Base-by-base conservation (phyloP, 2,888 invertebrate species). In the Cryptocheilus praepositus region DNA sequence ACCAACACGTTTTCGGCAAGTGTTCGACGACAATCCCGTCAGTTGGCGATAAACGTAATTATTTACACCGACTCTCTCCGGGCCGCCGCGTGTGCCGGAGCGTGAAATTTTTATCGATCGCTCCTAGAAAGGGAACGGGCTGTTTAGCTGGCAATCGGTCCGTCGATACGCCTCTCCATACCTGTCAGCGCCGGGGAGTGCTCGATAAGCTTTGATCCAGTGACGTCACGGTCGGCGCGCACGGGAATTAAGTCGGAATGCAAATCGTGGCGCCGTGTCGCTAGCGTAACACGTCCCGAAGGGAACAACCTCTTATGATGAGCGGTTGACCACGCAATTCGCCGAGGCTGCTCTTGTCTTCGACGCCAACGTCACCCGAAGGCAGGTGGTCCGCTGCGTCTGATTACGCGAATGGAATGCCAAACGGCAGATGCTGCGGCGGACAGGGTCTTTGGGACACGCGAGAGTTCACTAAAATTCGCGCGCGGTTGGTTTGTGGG, bases 251-350 rank as follows among this genome's bases (percentile, higher is more conserved):
- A 66, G 54, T 63, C 66, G 64, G 77, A 79, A 79, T 74, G 72
- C 71, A 74, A 80, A 81, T 75, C 71, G 74, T 78, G 80, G 77
- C 80, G 76, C 75, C 73, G 64, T 19, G 51, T 56, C 46, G 55
- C 45, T 11, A 36, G 36, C 1, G 36, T 36, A 36, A 36, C 36
- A 36, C 13, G 36, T 36, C 36, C 36, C 36, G 36, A 11, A 36
- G 36, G 36, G 36, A 8, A 11, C 36, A 7, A 36, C 36, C 36
- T 36, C 11, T 36, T 36, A 36, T 36, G 36, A 36, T 36, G 36
- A 36, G 7, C 7, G 36, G 11, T 11, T 36, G 36, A 36, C 8
- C 36, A 36, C 36, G 36, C 36, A 36, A 36, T 7, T 36, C 1
- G 7, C 1, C 36, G 36, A 8, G 7, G 3, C 36, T 36, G 36